Conservation (phyloP, 1,140 invertebrate species). For the Panulirus ornatus region DNA sequence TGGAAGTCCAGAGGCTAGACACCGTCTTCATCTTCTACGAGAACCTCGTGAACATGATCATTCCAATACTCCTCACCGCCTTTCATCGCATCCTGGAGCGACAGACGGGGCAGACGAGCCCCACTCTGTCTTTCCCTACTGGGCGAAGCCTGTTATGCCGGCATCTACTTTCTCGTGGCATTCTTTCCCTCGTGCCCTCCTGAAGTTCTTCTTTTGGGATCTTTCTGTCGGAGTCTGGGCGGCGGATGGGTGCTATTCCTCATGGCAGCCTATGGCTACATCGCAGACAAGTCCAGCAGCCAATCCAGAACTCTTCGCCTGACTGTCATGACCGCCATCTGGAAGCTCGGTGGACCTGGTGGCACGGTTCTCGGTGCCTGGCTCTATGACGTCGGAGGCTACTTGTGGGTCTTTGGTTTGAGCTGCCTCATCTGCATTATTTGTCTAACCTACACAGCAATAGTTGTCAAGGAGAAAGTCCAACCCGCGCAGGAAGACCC, state of each 20-base stretch:
- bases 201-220: not conserved
- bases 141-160: not conserved
- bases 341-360: not conserved
- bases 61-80: conserved; percentile 15
- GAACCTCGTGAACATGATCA: not conserved
- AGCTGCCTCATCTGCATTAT: not conserved
- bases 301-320: not conserved
- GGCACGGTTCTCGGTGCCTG: not conserved
- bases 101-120: conserved; percentile 3
- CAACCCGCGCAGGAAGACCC: not conserved
- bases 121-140: not conserved
- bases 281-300: not conserved
- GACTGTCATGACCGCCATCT: not conserved
- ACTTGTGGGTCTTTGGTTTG: not conserved
- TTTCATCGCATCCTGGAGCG: conserved; percentile 44
- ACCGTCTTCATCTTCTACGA: conserved; percentile 10
- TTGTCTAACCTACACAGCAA: not conserved
- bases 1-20: not conserved
- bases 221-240: not conserved
- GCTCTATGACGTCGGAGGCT: not conserved
- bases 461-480: not conserved
- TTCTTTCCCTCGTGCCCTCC: conserved; percentile 12
- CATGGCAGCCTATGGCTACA: conserved; percentile 23
- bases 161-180: not conserved
- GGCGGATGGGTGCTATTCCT: not conserved